These are phyloP conservation scores for Chaetodon auriga DNA, from an alignment of 2,113 vertebrate genomes.

Conservation along the genomic window DNA sequence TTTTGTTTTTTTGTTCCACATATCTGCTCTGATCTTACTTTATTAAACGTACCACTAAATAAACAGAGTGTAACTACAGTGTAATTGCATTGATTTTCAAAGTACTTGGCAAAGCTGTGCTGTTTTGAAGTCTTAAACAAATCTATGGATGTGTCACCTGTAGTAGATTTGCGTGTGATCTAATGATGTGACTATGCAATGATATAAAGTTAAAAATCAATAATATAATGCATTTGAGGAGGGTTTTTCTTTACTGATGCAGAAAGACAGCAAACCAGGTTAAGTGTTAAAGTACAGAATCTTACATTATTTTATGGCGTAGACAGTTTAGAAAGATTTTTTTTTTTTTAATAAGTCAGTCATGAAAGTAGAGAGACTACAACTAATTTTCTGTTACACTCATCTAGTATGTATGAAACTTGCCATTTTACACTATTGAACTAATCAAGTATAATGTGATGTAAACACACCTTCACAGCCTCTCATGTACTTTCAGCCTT, in stretches of 20 bases:
- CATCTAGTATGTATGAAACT: neutral
- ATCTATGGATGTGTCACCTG: neutral
- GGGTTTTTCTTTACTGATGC: neutral
- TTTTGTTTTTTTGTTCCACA: slow-evolving; percentile 22
- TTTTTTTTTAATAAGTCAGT: neutral
- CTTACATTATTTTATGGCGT: neutral
- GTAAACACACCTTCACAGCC: slow-evolving; percentile 4
- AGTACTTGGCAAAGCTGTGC: neutral
- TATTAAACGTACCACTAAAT: slow-evolving; percentile 21
- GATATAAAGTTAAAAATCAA: neutral
- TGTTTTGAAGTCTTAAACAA: neutral
- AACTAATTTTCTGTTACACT: neutral
- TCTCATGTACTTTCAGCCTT: neutral
- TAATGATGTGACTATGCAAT: neutral
- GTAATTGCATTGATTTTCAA: neutral
- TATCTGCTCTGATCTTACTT: slow-evolving; percentile 28
- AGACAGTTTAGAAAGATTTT: neutral
- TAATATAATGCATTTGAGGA: neutral
- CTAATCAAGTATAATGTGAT: neutral
- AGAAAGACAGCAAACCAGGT: too few species aligned
- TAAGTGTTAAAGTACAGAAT: too few species aligned
- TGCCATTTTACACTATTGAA: neutral
- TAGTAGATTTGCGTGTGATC: slow-evolving; percentile 16
- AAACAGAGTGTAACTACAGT: slow-evolving; percentile 13
- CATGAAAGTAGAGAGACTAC: neutral